phyloP scores from a whole-genome alignment of 2,888 invertebrate genomes.

The Xestobium rufovillosum region DNA sequence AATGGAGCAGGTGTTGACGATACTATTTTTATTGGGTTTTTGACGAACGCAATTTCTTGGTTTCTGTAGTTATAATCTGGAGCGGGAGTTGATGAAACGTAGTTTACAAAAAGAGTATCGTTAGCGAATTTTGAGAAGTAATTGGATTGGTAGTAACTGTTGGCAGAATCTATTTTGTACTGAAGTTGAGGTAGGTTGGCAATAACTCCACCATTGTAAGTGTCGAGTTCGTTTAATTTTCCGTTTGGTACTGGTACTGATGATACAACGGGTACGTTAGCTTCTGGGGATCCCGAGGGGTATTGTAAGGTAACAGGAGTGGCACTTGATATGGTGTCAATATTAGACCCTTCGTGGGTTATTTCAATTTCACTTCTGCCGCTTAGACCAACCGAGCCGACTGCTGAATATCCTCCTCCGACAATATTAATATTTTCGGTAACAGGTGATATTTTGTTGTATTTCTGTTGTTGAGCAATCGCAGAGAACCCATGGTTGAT shows the following conservation, averaged over 20 bases:
- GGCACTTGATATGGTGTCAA: conserved; percentile 20
- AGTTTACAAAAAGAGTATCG: conserved; percentile 22
- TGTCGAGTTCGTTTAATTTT: conserved; percentile 27
- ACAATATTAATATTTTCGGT: conserved; percentile 31
- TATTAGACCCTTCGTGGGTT: conserved; percentile 26
- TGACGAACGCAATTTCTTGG: too few species aligned
- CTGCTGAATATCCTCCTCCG: conserved; percentile 36
- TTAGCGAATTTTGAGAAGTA: conserved; percentile 20
- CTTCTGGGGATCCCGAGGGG: too few species aligned
- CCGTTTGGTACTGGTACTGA: conserved; percentile 32
- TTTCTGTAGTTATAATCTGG: too few species aligned
- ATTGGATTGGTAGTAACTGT: conserved; percentile 8
- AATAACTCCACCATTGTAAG: conserved; percentile 34
- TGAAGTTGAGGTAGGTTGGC: conserved; percentile 38
- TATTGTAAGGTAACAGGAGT: conserved; percentile 25
- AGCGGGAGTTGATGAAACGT: conserved; percentile 25
- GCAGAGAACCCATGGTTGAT: neutral
- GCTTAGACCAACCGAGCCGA: conserved; percentile 21
- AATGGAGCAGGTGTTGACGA: too few species aligned
- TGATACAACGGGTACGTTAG: conserved; percentile 23
- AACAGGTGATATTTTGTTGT: neutral
- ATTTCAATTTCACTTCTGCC: conserved; percentile 23
- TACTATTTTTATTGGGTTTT: too few species aligned
- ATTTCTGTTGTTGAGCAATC: neutral
- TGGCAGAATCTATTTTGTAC: conserved; percentile 26